Conservation (phyloP, 2,113 vertebrate genomes). For the zebrafish (Danio rerio) region DNA sequence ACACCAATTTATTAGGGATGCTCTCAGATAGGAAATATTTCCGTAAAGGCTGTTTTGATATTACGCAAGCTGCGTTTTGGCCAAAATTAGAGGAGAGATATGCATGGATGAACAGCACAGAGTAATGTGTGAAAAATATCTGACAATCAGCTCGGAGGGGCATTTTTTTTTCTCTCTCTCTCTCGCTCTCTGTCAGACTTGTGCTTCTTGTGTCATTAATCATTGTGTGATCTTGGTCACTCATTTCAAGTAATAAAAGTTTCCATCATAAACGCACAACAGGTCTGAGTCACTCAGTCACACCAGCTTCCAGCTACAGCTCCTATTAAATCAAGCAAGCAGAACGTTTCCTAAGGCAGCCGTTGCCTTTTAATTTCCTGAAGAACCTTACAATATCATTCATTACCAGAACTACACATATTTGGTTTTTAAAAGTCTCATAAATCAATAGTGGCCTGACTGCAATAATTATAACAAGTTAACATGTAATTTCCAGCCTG, state of each 20-base stretch:
- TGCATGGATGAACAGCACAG: slow-evolving; percentile 15
- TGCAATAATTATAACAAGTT: slow-evolving; percentile 99
- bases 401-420: slow-evolving; percentile 99
- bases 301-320: slow-evolving; percentile 98
- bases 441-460: slow-evolving; percentile 99
- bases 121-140: slow-evolving; percentile 32
- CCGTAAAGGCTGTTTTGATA: neutral
- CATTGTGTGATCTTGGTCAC: slow-evolving; percentile 96
- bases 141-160: slow-evolving; percentile 49
- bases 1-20: neutral
- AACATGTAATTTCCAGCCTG: slow-evolving; percentile 99
- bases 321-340: slow-evolving; percentile 99
- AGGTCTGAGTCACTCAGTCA: slow-evolving; percentile 99
- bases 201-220: slow-evolving; percentile 97
- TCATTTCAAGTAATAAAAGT: slow-evolving; percentile 99
- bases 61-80: neutral
- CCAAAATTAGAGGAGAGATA: neutral
- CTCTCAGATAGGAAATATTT: neutral
- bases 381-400: slow-evolving; percentile 99
- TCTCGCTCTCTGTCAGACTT: slow-evolving; percentile 74
- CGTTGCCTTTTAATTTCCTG: slow-evolving; percentile 99
- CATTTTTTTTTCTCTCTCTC: neutral
- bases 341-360: slow-evolving; percentile 99
- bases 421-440: slow-evolving; percentile 99
- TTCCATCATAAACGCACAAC: slow-evolving; percentile 99